A percentile compares a stretch with the other conserved stretches of the same genome.
phyloP scores from a whole-genome alignment of 2,113 vertebrate species.

The Oryzias melastigma region DNA sequence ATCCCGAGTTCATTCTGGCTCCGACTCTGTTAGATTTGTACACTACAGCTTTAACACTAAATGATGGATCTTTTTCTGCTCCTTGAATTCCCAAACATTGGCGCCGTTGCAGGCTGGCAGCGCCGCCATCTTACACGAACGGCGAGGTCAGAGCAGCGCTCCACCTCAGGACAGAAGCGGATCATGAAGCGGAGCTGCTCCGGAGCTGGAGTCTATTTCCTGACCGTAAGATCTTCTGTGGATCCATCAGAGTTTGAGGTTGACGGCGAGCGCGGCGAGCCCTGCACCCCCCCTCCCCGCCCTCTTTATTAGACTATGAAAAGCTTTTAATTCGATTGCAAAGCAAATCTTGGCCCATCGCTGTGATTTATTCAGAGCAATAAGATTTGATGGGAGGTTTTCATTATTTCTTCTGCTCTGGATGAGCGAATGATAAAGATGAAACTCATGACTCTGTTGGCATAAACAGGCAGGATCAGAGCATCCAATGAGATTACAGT shows the following conservation, averaged over 20 bases:
- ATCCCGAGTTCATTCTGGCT: conserved; percentile 75
- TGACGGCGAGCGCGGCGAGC: background rate
- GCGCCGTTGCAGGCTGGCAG: conserved; percentile 10
- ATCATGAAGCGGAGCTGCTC: conserved; percentile 8
- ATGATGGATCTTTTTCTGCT: conserved; percentile 67
- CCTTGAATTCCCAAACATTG: conserved; percentile 57
- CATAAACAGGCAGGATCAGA: conserved; percentile 78
- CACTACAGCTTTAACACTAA: conserved; percentile 70
- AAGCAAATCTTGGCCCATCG: conserved; percentile 71
- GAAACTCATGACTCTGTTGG: conserved; percentile 78
- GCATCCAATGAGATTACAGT: conserved; percentile 81
- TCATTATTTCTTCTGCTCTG: conserved; percentile 76
- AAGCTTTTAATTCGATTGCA: conserved; percentile 77
- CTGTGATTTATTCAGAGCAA: conserved; percentile 77
- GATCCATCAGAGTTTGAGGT: conserved; percentile 17
- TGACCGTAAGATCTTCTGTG: conserved; percentile 7
- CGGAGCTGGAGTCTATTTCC: conserved; percentile 9
- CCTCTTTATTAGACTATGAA: conserved; percentile 71
- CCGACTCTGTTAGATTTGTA: conserved; percentile 71
- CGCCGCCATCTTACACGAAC: no score
- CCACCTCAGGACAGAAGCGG: conserved; percentile 6
- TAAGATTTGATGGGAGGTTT: conserved; percentile 75
- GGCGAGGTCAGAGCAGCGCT: background rate
- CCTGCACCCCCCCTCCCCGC: conserved; percentile 23
- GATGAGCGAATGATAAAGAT: conserved; percentile 77